These are phyloP conservation scores for Plecotus auritus DNA, from an alignment of 2,113 vertebrate species.

Conservation along the genomic window DNA sequence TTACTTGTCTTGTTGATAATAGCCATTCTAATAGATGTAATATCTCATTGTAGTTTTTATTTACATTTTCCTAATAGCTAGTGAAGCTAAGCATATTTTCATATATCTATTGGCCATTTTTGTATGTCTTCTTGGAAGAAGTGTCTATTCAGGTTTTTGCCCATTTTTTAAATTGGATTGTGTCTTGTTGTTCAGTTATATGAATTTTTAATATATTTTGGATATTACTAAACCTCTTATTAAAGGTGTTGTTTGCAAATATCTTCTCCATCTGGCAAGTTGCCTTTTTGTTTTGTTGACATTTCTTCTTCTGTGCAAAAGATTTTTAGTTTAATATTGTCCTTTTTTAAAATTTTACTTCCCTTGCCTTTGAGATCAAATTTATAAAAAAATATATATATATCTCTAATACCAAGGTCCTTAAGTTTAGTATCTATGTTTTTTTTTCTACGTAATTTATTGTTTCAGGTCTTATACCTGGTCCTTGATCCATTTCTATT, in stretches of 20 bases:
- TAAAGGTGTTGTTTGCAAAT: not conserved
- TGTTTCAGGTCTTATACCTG: not conserved
- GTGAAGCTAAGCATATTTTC: not conserved
- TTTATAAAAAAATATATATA: not conserved
- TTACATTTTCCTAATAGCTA: not conserved
- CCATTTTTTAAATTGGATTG: not conserved
- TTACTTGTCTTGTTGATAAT: not conserved
- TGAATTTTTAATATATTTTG: not conserved
- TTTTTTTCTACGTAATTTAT: not conserved
- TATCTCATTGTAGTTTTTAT: not conserved
- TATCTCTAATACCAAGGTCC: not conserved
- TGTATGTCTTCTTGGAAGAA: not conserved
- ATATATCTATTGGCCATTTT: not conserved
- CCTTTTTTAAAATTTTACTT: not conserved
- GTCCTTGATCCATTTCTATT: not conserved
- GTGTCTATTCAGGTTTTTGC: not conserved
- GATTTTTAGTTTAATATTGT: not conserved
- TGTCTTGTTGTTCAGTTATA: not conserved
- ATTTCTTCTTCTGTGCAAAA: not conserved
- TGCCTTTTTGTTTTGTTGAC: not conserved
- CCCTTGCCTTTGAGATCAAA: not conserved
- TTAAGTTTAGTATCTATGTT: not conserved
- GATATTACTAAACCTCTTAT: not conserved
- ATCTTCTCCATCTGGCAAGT: not conserved
- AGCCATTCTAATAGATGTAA: not conserved